Evolutionary conservation across 2,888 invertebrate species (phyloP), one percentile per base, ranked within the genome.

Genomic region (Lypha dubia): DNA sequence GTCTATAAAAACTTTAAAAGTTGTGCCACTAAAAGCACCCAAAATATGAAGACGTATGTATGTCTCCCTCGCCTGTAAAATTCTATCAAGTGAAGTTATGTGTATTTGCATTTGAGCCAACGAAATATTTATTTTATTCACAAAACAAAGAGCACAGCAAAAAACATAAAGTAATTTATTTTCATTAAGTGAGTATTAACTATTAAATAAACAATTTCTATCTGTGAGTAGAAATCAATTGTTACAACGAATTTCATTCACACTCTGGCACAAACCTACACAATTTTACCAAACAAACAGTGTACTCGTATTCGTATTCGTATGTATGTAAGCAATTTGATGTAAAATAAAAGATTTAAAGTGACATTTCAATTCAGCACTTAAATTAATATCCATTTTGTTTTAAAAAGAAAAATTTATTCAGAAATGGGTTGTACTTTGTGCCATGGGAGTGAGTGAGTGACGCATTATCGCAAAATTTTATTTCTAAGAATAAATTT

Each of bases 111-210:
- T 17, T 17, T 46, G 17, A 46, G 46, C 46, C 17, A 17, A 46
- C 46, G 46, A 17, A 17, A 77, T 68, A 68, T 68, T 68, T 49
- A 68, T 68, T 68, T 68, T 38, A 60, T 49, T 60, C 9, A 62
- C 11, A 63, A 63, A 63, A 63, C 51, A 63, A 74, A 51, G 32
- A 35, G 32, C 7, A 22, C 8, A 35, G 4, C 41, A 75, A 44
- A 75, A 44, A 63, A 44, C 3, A 41, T 20, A 41, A 32, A 70
- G 32, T 53, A 70, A 62, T 79, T 70, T 70, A 70, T 70, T 70
- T 70, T 70, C 60, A 77, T 68, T 77, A 60, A 60, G 68, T 70
- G 28, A n/a, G 22, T 62, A 79, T 62, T 70, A 35, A 62, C 38
- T 62, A 77, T 70, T 17, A 13, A 53, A 70, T 51, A 53, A 60